phyloP scores from a whole-genome alignment of 2,797 vertebrate species.

The Gambelia wislizenii region DNA sequence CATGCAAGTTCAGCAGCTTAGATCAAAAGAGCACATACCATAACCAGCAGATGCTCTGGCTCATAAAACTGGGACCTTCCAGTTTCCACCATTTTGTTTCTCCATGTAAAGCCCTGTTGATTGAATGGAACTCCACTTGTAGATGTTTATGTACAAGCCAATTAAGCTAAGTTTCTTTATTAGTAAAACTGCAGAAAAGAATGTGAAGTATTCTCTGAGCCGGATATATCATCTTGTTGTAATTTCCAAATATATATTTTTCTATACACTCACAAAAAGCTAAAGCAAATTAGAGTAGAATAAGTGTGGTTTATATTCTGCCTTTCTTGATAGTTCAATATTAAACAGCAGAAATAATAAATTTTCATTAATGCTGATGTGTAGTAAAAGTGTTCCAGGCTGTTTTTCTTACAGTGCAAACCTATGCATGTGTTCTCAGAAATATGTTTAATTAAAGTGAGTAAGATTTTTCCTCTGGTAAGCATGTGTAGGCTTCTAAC shows the following conservation, averaged over 20 bases:
- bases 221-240: neutral
- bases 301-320: neutral
- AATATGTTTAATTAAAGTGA: neutral
- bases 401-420: too few species aligned
- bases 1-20: neutral
- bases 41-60: neutral
- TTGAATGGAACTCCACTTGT: neutral
- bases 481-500: neutral
- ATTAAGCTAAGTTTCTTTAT: neutral
- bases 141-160: neutral
- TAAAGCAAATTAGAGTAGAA: neutral
- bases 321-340: neutral
- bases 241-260: neutral
- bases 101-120: neutral
- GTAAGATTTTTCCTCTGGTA: neutral
- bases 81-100: neutral
- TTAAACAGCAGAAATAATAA: too few species aligned
- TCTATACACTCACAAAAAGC: neutral
- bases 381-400: too few species aligned
- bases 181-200: neutral
- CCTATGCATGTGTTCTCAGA: too few species aligned
- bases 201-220: neutral
- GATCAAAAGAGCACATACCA: neutral
- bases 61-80: neutral
- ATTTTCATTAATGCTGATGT: too few species aligned